phyloP scores from a whole-genome alignment of 2,888 invertebrate genomes.

The Glaucopsyche alexis region DNA sequence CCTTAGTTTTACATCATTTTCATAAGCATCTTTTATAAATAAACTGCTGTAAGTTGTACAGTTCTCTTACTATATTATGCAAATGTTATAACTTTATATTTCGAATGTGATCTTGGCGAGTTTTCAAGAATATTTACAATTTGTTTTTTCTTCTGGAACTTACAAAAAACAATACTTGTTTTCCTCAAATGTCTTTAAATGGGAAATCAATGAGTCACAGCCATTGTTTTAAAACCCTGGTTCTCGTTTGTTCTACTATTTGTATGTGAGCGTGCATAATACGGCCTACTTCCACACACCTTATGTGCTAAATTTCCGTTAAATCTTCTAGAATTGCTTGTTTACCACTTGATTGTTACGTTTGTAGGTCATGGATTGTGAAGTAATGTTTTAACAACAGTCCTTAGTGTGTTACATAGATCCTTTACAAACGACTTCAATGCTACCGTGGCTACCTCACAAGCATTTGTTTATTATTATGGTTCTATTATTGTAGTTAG shows the following conservation, averaged over 20 bases:
- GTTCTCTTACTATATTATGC: too few species aligned
- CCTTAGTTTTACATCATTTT: too few species aligned
- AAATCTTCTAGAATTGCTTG: constrained; percentile 25
- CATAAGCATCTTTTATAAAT: too few species aligned
- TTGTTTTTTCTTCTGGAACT: not conserved
- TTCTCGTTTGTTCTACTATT: constrained; percentile 11
- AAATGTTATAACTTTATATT: too few species aligned
- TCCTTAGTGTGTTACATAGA: not conserved
- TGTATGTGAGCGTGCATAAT: not conserved
- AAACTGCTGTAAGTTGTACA: too few species aligned
- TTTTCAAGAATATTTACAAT: not conserved
- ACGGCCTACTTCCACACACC: constrained; percentile 24
- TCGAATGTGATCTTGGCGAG: not conserved
- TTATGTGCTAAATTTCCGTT: constrained; percentile 30
- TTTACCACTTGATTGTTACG: not conserved
- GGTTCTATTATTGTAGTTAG: too few species aligned
- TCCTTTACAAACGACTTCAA: not conserved
- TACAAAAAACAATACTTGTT: not conserved
- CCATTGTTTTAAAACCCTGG: constrained; percentile 2
- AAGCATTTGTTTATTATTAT: not conserved
- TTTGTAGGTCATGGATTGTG: constrained; percentile 15
- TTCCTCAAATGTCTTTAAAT: not conserved
- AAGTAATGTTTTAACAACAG: not conserved
- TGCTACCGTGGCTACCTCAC: not conserved
- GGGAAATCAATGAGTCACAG: constrained; percentile 7